Percentiles rank a stretch among this genome's conserved stretches.
phyloP scores from a whole-genome alignment of 30 jellyfish, hydroid and myxozoan genomes.

The Aurelia aurita complex sp. Pacific region DNA sequence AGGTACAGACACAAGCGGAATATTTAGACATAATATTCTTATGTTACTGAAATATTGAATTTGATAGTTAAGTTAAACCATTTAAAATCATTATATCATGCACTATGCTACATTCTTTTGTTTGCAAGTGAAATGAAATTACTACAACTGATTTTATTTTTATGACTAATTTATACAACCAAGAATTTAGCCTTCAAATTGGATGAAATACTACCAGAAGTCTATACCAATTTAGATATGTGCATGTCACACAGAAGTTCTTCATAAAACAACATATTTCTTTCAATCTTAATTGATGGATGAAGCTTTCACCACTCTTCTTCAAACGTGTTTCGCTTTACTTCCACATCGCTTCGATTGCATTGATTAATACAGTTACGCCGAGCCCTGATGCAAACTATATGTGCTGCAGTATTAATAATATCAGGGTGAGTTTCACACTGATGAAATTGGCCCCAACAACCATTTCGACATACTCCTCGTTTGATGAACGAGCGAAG shows the following conservation, averaged over 20 bases:
- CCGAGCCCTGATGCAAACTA: conserved; percentile 2
- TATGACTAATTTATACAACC: no score
- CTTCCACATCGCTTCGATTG: not conserved
- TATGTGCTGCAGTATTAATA: not conserved
- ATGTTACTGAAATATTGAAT: no score
- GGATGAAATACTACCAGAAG: no score
- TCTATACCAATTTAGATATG: no score
- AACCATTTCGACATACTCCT: conserved; percentile 2
- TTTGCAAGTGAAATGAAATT: no score
- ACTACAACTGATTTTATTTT: no score
- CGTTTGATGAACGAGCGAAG: not conserved
- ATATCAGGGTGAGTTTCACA: not conserved
- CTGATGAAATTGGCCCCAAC: conserved; percentile 16
- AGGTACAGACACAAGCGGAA: no score
- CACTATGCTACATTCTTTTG: no score
- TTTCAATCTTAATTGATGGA: not conserved
- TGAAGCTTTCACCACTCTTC: not conserved
- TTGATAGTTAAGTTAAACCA: no score
- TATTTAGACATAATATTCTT: no score
- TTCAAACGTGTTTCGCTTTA: not conserved
- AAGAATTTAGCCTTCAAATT: no score
- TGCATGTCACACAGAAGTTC: not conserved
- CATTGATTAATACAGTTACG: not conserved
- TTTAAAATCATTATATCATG: no score
- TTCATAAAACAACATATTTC: not conserved